Evolutionary conservation across 2,888 invertebrate genomes (phyloP).

Genomic region (Ariolimax columbianus): DNA sequence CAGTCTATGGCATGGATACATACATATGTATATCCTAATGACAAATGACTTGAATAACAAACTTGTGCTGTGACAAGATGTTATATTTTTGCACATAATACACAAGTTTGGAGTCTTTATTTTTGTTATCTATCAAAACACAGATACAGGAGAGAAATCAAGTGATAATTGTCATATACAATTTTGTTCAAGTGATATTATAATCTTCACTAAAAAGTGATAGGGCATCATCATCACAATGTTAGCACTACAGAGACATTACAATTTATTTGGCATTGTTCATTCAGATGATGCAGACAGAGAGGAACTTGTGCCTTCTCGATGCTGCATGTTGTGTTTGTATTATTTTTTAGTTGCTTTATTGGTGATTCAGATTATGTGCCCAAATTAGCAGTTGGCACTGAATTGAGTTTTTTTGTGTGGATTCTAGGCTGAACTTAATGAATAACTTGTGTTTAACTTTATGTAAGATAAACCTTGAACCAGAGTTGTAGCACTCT

Average conservation of each 20-base stretch:
- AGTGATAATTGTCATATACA: conserved; percentile 17
- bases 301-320: neutral
- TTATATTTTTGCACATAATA: conserved; percentile 17
- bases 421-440: neutral
- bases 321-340: neutral
- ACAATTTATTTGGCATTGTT: neutral
- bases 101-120: neutral
- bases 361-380: neutral
- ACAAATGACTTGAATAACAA: conserved; percentile 14
- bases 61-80: neutral
- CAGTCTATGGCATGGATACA: neutral
- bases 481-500: too few relatives aligned
- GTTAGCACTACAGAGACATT: neutral
- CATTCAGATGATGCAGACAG: neutral
- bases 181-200: conserved; percentile 5
- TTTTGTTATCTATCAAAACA: neutral
- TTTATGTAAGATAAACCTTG: neutral
- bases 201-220: conserved; percentile 21
- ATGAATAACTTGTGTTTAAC: neutral
- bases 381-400: neutral
- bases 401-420: neutral
- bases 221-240: neutral
- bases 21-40: neutral
- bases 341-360: neutral
- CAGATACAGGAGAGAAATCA: conserved; percentile 33